Base-by-base conservation (phyloP, 2,113 vertebrate species). In the Hepsetus odoe region DNA sequence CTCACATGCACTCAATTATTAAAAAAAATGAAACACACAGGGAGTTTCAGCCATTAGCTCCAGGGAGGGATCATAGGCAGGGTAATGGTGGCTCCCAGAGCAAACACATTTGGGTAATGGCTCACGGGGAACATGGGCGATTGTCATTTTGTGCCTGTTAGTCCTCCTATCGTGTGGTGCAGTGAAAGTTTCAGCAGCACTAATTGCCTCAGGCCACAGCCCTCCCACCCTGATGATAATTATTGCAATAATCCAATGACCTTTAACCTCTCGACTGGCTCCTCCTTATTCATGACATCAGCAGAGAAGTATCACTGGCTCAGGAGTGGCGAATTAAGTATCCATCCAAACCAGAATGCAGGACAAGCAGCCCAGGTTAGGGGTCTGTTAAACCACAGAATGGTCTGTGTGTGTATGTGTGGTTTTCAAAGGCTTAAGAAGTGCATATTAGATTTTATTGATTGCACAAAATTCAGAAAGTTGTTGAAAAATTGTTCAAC, bases 41-140 rank as follows among this genome's bases (percentile, higher is more conserved):
- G 59, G 82, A 85, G 87, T 87, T 90, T 90, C 86, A 83, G 86
- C 91, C 90, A 94, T 94, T 93, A 93, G 90, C 89, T 89, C 80
- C 86, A 87, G 85, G 74, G 85, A 83, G 77, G 88, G 92, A 91
- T 90, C 88, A 88, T 84, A 85, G 85, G 74, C 87, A 85, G 90
- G 90, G 81, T 90, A 92, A 92, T 93, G 91, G 89, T 87, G 86
- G 90, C 90, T 91, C 88, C 85, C 90, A 92, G 89, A 92, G 90
- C 88, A 93, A 94, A 94, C 92, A 93, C 91, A 92, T 91, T 93
- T 92, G 87, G 89, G 86, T 91, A 92, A 93, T 90, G 90, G 92
- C 90, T 89, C 89, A 87, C 80, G 83, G 66, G 67, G 82, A 88
- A 86, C 40, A 22, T 78, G 58, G 73, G 79, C 55, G 53, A 24